Base-by-base conservation (phyloP, 2,113 vertebrate species). In the Charadrius vociferus region DNA sequence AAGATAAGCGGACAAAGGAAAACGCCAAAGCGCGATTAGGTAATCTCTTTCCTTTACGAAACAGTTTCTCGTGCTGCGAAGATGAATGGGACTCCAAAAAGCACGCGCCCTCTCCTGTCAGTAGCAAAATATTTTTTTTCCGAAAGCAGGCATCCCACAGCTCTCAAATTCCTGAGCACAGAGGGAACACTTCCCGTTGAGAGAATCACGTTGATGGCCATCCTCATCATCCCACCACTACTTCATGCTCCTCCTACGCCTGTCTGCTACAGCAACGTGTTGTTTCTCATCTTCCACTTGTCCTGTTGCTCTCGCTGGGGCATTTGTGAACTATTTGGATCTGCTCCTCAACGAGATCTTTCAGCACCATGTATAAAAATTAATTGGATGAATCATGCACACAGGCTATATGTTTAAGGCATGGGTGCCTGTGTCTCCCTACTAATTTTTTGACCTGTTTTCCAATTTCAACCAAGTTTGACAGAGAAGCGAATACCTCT, bases 241-340 rank as follows among this genome's bases (percentile, higher is more conserved):
- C 62, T 87, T 70, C 3, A 7, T 71, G 86, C 45, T 34, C 70
- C 93, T 88, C 95, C 96, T 84, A 92, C 61, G 52, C 81, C 62
- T 20, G 24, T 96, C 94, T 95, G 88, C 81, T 63, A 36, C 43
- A 81, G 67, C 9, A 1, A 88, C 88, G 0, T 81, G 96, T 84
- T 95, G 56, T 86, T 93, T 95, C 92, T 81, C 81, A 93, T 97
- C 91, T 96, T 91, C 87, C 91, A 88, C 86, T 97, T 90, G 93
- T 85, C 55, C 87, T 79, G 27, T 62, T 78, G 55, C 58, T 84
- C 73, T 95, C 62, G 4, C 68, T 0, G 1, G 65, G 66, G 63
- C 81, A 91, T 90, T 87, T 93, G 70, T 70, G 95, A 93, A 22
- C 41, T 90, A 78, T 80, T 55, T 94, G 89, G 59, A 86, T 85